Evolutionary conservation across 2,888 invertebrate genomes (phyloP), one percentile per base, ranked within the genome.

Genomic region (Caradrina clavipalpis): DNA sequence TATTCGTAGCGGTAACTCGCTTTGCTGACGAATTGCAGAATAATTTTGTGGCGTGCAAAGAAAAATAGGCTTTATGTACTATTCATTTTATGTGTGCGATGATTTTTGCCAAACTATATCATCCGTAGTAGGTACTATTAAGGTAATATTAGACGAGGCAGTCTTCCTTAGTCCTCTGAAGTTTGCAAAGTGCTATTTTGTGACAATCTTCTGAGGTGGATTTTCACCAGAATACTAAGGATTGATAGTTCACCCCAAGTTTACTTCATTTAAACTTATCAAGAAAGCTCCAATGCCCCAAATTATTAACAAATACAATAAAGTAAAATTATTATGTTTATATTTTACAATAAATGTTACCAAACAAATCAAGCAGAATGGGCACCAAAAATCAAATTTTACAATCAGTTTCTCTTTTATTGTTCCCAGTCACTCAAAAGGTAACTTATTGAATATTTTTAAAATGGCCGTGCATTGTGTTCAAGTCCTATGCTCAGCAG

Each of bases 31-130:
- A 53, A 57, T 66, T 54, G 21, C 0, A n/a, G 15, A 35, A 45
- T 67, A 22, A 58, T 67, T 64, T 73, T 55, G 22, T 31, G 55
- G 35, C 11, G 67, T n/a, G 17, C 4, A 17, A 6, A 8, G 13
- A 26, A 22, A 45, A n/a, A 51, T 8, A 54, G 17, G 8, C 7
- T 3, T 66, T 21, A 1, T 67, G 2, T 1, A 11, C 11, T 15
- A 11, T 15, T 15, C 15, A 42, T 13, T 42, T 42, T 15, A 42
- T 15, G 42, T 42, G 15, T 1, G 2, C 15, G 3, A 17, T 15
- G 45, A 17, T 17, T 15, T 17, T 0, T 17, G 17, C 17, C 45
- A 45, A 45, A 2, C 17, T 17, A 17, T 45, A 5, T 45, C 6
- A 45, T 2, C 17, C 5, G 17, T 45, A 11, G 15, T 5, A 45